phyloP scores from a whole-genome alignment of 2,113 vertebrate species.

The Halcyon senegalensis region DNA sequence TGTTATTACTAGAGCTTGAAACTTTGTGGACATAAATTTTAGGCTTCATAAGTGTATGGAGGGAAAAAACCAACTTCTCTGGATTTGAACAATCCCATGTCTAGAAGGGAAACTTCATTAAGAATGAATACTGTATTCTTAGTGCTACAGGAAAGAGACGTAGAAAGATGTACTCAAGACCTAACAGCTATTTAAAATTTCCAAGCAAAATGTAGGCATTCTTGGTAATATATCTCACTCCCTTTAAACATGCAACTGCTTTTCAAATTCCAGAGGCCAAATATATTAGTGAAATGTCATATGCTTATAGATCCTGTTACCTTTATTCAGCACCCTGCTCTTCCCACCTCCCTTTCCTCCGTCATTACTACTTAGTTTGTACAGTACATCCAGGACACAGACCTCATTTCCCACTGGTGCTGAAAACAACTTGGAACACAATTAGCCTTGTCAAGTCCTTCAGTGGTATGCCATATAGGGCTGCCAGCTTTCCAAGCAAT shows the following conservation, averaged over 20 bases:
- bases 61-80: neutral
- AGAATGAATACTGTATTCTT: neutral
- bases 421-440: constrained; percentile 61
- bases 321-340: neutral
- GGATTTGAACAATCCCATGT: neutral
- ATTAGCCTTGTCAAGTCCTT: constrained; percentile 56
- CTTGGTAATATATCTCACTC: neutral
- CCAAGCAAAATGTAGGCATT: neutral
- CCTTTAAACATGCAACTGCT: neutral
- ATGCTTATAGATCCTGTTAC: constrained; percentile 44
- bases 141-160: neutral
- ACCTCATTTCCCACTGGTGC: constrained; percentile 32
- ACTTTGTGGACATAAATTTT: neutral
- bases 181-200: neutral
- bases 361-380: constrained; percentile 26
- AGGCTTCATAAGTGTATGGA: neutral
- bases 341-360: constrained; percentile 2
- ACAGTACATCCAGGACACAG: constrained; percentile 48
- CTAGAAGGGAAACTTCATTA: neutral
- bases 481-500: constrained; percentile 58
- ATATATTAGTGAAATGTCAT: constrained; percentile 43
- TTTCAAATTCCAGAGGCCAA: constrained; percentile 54
- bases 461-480: constrained; percentile 39
- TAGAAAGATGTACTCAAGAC: neutral
- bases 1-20: neutral